A percentile compares a stretch with the other conserved stretches of the same genome.
Evolutionary conservation across 2,797 vertebrate species (phyloP).

Genomic region (Benthosema pterotum): DNA sequence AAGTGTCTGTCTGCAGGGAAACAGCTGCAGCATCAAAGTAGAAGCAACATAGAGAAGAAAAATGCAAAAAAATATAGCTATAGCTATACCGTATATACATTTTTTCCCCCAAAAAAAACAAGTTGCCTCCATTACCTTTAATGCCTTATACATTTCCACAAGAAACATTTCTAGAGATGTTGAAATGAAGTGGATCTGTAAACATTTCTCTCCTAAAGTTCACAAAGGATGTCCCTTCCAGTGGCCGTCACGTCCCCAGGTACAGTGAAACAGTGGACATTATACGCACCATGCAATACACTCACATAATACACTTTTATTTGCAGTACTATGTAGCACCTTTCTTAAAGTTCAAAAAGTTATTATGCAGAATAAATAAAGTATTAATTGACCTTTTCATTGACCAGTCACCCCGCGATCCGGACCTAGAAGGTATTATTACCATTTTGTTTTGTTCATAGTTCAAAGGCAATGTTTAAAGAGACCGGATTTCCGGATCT

Average conservation of each 20-base stretch:
- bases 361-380: background rate
- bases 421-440: slow-evolving; percentile 76
- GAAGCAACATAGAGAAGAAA: too few relatives aligned
- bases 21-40: too few relatives aligned
- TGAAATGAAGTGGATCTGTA: background rate
- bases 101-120: too few relatives aligned
- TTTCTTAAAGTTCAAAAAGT: background rate
- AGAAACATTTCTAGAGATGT: too few relatives aligned
- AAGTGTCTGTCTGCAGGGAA: too few relatives aligned
- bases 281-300: background rate
- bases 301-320: too few relatives aligned
- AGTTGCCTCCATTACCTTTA: too few relatives aligned
- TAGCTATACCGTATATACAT: too few relatives aligned
- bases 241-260: slow-evolving; percentile 88
- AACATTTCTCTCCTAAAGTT: slow-evolving; percentile 54
- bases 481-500: background rate
- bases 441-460: background rate
- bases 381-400: slow-evolving; percentile 26
- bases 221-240: slow-evolving; percentile 83
- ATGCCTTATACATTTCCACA: too few relatives aligned
- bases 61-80: too few relatives aligned
- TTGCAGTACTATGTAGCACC: background rate
- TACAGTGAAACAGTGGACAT: slow-evolving; percentile 69
- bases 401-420: slow-evolving; percentile 82
- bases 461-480: background rate